Conservation (phyloP, 2,113 vertebrate species). For the Cettia cetti region DNA sequence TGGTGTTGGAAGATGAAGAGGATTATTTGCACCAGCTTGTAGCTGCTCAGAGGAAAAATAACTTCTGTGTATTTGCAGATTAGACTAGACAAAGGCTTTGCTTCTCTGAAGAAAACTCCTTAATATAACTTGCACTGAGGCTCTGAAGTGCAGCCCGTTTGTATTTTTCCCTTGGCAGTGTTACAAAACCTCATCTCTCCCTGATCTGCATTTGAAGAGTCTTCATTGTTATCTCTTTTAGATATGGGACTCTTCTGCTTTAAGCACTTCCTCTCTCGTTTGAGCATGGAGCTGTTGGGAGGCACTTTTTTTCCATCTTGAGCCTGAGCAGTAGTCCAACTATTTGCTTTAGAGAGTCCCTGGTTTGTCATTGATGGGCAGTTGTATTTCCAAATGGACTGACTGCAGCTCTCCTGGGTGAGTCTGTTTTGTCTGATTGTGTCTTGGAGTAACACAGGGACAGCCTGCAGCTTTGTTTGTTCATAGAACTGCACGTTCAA, state of each 20-base stretch:
- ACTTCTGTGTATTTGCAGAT: slow-evolving; percentile 26
- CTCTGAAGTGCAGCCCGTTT: slow-evolving; percentile 20
- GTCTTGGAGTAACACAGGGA: neutral
- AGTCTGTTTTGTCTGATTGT: neutral
- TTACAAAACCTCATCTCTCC: slow-evolving; percentile 20
- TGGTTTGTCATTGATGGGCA: slow-evolving; percentile 3
- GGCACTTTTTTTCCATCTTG: neutral
- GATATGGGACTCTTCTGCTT: neutral
- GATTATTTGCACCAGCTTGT: slow-evolving; percentile 49
- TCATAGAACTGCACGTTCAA: neutral
- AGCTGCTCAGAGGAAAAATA: slow-evolving; percentile 39
- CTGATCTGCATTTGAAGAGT: slow-evolving; percentile 36
- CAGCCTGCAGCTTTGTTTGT: neutral
- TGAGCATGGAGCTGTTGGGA: neutral
- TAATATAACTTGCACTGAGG: slow-evolving; percentile 25
- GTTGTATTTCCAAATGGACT: neutral
- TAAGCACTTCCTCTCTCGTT: neutral
- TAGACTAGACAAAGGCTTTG: neutral
- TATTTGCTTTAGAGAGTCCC: neutral
- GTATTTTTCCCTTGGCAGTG: slow-evolving; percentile 7
- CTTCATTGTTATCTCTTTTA: slow-evolving; percentile 10
- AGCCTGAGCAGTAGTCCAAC: neutral
- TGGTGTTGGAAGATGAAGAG: slow-evolving; percentile 56
- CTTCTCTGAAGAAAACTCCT: neutral
- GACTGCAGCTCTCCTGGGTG: neutral